These are phyloP conservation scores for Drosophila obscura DNA, from an alignment of 1,140 invertebrate species.

Conservation along the genomic window DNA sequence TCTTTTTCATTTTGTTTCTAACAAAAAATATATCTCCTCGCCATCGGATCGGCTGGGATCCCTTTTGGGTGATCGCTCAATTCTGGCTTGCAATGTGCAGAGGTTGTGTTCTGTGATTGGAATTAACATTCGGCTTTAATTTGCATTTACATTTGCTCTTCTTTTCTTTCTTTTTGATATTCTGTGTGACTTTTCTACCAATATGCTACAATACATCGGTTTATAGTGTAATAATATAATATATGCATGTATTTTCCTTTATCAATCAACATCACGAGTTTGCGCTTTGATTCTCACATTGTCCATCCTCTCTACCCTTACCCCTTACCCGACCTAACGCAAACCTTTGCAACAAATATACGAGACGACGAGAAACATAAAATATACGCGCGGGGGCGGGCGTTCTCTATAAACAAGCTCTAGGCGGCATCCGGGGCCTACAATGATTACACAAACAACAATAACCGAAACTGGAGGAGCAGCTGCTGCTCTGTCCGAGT, in stretches of 20 bases:
- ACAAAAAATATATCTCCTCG: slow-evolving; percentile 53
- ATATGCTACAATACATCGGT: slow-evolving; percentile 59
- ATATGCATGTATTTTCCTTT: slow-evolving; percentile 54
- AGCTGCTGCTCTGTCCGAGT: slow-evolving; percentile 11
- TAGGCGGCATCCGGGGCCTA: slow-evolving; percentile 37
- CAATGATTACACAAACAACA: slow-evolving; percentile 52
- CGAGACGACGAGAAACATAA: slow-evolving; percentile 14
- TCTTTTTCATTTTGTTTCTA: slow-evolving; percentile 48
- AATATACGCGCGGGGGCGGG: slow-evolving; percentile 11
- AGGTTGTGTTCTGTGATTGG: slow-evolving; percentile 12
- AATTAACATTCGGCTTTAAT: slow-evolving; percentile 30
- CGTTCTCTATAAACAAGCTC: slow-evolving; percentile 62
- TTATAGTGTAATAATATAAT: slow-evolving; percentile 44
- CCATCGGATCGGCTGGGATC: slow-evolving; percentile 7
- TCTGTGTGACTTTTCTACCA: slow-evolving; percentile 48
- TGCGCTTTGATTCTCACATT: slow-evolving; percentile 69
- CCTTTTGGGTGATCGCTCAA: slow-evolving; percentile 7
- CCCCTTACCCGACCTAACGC: slow-evolving; percentile 3
- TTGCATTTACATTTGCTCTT: slow-evolving; percentile 36
- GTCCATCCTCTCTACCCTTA: slow-evolving; percentile 16
- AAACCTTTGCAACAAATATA: slow-evolving; percentile 46
- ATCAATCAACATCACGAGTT: slow-evolving; percentile 77
- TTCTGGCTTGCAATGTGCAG: slow-evolving; percentile 23
- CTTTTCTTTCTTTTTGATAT: slow-evolving; percentile 34
- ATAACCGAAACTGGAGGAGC: slow-evolving; percentile 21